Percentiles rank a stretch among this genome's conserved stretches.
Conservation (phyloP, 2,113 vertebrate species). For the Entelurus aequoreus region DNA sequence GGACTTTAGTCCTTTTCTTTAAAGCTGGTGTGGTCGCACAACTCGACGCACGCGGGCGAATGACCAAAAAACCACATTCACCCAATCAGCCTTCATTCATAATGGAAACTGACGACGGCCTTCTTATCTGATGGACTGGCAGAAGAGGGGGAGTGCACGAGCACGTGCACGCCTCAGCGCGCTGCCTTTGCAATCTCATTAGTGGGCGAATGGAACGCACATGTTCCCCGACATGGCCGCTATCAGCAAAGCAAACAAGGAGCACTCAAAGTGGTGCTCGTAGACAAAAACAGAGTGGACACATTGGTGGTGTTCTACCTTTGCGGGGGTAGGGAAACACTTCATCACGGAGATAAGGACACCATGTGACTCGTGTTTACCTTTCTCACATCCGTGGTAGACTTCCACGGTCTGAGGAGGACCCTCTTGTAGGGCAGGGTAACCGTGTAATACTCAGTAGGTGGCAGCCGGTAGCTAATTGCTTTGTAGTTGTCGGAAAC, state of each 20-base stretch:
- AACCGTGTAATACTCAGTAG: too few species aligned
- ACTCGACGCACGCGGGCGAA: too few species aligned
- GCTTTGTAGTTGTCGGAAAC: too few species aligned
- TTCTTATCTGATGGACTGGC: constrained; percentile 74
- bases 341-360: constrained; percentile 67
- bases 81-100: constrained; percentile 56
- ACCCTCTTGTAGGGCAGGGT: constrained; percentile 13
- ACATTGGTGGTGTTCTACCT: constrained; percentile 37
- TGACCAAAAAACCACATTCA: constrained; percentile 37
- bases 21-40: neutral
- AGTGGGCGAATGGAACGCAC: constrained; percentile 73
- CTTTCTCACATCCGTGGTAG: constrained; percentile 57
- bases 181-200: constrained; percentile 73
- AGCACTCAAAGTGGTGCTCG: constrained; percentile 55
- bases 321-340: constrained; percentile 53
- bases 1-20: constrained; percentile 36
- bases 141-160: constrained; percentile 36
- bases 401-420: constrained; percentile 49
- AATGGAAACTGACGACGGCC: constrained; percentile 72
- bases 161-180: constrained; percentile 59
- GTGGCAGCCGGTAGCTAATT: too few species aligned
- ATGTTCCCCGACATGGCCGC: constrained; percentile 65
- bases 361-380: constrained; percentile 72
- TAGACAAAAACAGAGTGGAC: constrained; percentile 39
- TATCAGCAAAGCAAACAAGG: constrained; percentile 75